phyloP scores from a whole-genome alignment of 2,113 vertebrate genomes.

The Pterocles orientalis region DNA sequence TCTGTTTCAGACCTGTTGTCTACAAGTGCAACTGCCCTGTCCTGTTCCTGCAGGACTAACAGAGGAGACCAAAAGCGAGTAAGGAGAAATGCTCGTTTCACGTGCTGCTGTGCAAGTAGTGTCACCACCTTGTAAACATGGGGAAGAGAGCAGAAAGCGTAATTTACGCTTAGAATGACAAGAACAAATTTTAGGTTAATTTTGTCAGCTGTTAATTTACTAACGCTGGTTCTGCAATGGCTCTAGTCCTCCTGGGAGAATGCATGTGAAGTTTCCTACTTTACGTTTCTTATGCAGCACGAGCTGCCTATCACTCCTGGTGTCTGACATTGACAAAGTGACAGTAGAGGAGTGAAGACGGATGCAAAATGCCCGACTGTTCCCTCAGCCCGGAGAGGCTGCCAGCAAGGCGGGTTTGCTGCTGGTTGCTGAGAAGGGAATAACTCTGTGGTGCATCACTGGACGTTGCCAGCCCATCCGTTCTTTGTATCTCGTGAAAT shows the following conservation, averaged over 20 bases:
- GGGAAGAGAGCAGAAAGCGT: not conserved
- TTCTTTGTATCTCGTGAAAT: no score
- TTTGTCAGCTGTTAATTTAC: not conserved
- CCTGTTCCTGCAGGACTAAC: not conserved
- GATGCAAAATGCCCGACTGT: rapidly evolving
- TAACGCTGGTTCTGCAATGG: not conserved
- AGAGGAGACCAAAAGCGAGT: not conserved
- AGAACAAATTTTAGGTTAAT: not conserved
- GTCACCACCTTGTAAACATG: not conserved
- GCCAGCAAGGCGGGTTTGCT: not conserved
- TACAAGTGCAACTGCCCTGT: not conserved
- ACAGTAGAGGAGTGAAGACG: not conserved
- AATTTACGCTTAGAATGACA: not conserved
- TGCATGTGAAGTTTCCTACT: not conserved
- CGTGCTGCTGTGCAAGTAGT: not conserved
- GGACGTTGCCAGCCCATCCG: not conserved
- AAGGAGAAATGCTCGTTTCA: rapidly evolving
- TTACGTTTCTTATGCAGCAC: not conserved
- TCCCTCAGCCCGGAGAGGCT: not conserved
- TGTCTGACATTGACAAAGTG: not conserved
- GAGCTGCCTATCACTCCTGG: not conserved
- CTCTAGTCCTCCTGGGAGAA: not conserved
- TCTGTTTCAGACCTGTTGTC: no score
- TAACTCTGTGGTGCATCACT: not conserved
- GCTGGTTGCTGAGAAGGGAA: not conserved